Conservation (phyloP, 2,797 vertebrate genomes). For the Peromyscus eremicus region DNA sequence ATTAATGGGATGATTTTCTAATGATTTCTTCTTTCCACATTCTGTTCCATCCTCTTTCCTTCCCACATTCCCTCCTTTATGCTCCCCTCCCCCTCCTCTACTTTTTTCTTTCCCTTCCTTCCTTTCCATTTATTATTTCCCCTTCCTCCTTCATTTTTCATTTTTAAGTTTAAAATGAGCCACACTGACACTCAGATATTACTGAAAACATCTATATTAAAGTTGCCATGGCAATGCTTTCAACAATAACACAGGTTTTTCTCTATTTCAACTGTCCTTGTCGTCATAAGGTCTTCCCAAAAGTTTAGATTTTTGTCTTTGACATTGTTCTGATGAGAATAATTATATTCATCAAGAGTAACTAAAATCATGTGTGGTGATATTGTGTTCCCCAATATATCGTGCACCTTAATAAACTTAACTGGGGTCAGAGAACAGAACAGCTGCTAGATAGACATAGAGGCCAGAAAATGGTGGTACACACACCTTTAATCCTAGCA, state of each 20-base stretch:
- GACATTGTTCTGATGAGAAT: background rate
- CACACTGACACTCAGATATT: background rate
- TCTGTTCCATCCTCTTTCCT: background rate
- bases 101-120: background rate
- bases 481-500: too few species aligned
- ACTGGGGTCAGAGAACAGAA: too few species aligned
- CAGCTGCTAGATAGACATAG: too few species aligned
- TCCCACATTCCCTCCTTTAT: background rate
- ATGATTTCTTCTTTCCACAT: background rate
- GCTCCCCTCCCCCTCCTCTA: too few species aligned
- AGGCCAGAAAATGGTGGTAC: too few species aligned
- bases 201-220: background rate
- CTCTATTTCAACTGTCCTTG: background rate
- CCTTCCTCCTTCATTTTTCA: background rate
- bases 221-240: background rate
- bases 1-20: background rate
- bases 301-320: background rate
- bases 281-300: background rate
- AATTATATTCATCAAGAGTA: background rate
- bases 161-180: background rate
- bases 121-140: accelerated
- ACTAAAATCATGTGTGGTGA: background rate
- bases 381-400: too few species aligned
- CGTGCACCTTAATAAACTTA: too few species aligned
- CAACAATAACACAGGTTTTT: background rate